phyloP scores from a whole-genome alignment of 2,113 vertebrate genomes.

The Pampusana beccarii region DNA sequence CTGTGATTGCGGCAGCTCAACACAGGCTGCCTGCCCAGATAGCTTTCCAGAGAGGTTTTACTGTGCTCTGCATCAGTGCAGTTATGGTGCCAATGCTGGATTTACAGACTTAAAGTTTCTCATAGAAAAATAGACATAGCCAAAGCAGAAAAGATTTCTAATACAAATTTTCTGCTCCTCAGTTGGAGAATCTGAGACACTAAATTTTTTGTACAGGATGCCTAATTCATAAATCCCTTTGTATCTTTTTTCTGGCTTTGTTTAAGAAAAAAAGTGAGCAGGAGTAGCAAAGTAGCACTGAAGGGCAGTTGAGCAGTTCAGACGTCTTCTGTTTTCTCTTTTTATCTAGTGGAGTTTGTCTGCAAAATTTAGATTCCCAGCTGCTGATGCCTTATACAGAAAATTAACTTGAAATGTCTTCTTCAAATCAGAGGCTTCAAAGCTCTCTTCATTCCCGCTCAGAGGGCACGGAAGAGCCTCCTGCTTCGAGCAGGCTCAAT shows the following conservation, averaged over 20 bases:
- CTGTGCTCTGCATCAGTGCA: not conserved
- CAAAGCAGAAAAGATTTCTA: not conserved
- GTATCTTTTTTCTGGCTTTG: not conserved
- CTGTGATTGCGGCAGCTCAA: not conserved
- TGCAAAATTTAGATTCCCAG: not conserved
- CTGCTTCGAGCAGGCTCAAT: not conserved
- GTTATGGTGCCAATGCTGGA: not conserved
- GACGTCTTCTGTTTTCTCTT: not conserved
- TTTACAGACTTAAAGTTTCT: not conserved
- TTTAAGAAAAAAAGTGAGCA: not conserved
- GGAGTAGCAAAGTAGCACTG: not conserved
- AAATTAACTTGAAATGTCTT: not conserved
- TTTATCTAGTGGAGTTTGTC: not conserved
- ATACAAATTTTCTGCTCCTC: not conserved
- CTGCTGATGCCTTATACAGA: not conserved
- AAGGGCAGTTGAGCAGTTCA: not conserved
- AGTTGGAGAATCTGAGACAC: not conserved
- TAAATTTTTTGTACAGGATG: not conserved
- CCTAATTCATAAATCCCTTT: not conserved
- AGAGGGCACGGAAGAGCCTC: not conserved
- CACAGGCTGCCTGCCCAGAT: not conserved
- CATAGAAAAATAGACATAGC: not conserved
- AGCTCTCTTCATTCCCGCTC: not conserved
- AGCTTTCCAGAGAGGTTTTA: not conserved
- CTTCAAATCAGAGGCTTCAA: not conserved